A percentile compares a stretch with the other conserved stretches of the same genome.
Evolutionary conservation across 2,113 vertebrate species (phyloP).

Genomic region (Indicator indicator): DNA sequence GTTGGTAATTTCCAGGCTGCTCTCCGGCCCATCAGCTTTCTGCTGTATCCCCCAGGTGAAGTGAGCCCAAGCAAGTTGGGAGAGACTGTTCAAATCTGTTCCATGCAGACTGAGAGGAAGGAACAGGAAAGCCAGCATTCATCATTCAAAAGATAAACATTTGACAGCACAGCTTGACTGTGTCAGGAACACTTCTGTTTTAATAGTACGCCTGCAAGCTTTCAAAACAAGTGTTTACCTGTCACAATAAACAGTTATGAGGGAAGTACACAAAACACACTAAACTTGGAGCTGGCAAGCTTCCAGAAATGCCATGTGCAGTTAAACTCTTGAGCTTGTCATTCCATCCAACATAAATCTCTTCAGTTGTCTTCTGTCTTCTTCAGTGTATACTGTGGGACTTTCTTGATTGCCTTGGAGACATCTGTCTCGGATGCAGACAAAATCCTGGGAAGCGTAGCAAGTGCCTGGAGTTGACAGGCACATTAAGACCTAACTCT

Average conservation of each 20-base stretch:
- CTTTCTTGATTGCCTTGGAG: neutral
- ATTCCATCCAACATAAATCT: conserved; percentile 60
- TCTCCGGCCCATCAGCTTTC: neutral
- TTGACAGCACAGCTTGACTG: conserved; percentile 80
- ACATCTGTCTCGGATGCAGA: neutral
- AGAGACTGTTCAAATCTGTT: conserved; percentile 7
- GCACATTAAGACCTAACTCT: neutral
- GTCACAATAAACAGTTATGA: conserved; percentile 84
- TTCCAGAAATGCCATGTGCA: conserved; percentile 68
- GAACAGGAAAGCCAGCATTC: conserved; percentile 58
- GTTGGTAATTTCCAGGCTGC: neutral
- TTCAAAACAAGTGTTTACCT: conserved; percentile 86
- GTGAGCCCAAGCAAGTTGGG: neutral
- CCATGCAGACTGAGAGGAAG: neutral
- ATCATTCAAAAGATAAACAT: conserved; percentile 77
- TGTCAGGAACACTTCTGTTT: conserved; percentile 82
- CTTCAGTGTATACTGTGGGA: neutral
- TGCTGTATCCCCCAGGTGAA: neutral
- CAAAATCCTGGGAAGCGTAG: neutral
- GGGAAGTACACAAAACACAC: conserved; percentile 78
- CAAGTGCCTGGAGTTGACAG: conserved; percentile 10
- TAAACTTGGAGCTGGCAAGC: conserved; percentile 69
- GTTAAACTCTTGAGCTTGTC: conserved; percentile 70
- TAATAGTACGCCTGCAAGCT: conserved; percentile 80
- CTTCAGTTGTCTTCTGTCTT: conserved; percentile 35